A percentile compares a stretch with the other conserved stretches of the same genome.
Evolutionary conservation across 2,888 invertebrate species (phyloP).

Genomic region (Hemaris fuciformis): DNA sequence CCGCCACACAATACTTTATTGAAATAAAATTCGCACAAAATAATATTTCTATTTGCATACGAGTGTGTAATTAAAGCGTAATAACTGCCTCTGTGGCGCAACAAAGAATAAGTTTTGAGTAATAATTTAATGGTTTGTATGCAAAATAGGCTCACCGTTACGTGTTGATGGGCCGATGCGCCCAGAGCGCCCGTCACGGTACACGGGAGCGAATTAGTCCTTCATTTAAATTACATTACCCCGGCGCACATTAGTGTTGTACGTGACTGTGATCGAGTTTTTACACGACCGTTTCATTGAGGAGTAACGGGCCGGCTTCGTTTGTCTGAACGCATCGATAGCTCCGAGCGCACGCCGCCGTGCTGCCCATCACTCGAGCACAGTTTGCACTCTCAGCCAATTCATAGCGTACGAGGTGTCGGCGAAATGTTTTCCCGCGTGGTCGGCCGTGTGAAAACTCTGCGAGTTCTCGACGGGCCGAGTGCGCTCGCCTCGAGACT

Average conservation of each 20-base stretch:
- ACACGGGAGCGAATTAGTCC: conserved; percentile 75
- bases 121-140: conserved; percentile 81
- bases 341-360: conserved; percentile 40
- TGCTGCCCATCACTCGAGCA: conserved; percentile 41
- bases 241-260: conserved; percentile 58
- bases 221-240: conserved; percentile 78
- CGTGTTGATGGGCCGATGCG: conserved; percentile 77
- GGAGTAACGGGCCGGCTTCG: conserved; percentile 44
- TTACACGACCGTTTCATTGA: conserved; percentile 51
- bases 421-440: conserved; percentile 52
- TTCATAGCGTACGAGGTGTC: conserved; percentile 26
- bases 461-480: conserved; percentile 49
- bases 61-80: conserved; percentile 76
- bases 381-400: conserved; percentile 35
- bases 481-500: conserved; percentile 63
- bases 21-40: conserved; percentile 60
- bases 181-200: conserved; percentile 73
- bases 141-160: conserved; percentile 80
- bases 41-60: conserved; percentile 78
- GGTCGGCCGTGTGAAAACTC: conserved; percentile 73
- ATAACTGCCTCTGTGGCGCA: conserved; percentile 77
- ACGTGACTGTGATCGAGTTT: conserved; percentile 57
- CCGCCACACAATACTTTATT: conserved; percentile 61
- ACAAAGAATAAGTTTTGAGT: conserved; percentile 81
- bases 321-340: conserved; percentile 54